Evolutionary conservation across 1,140 invertebrate genomes (phyloP), one percentile per base, ranked within the genome.

Genomic region (Drosophila mauritiana): DNA sequence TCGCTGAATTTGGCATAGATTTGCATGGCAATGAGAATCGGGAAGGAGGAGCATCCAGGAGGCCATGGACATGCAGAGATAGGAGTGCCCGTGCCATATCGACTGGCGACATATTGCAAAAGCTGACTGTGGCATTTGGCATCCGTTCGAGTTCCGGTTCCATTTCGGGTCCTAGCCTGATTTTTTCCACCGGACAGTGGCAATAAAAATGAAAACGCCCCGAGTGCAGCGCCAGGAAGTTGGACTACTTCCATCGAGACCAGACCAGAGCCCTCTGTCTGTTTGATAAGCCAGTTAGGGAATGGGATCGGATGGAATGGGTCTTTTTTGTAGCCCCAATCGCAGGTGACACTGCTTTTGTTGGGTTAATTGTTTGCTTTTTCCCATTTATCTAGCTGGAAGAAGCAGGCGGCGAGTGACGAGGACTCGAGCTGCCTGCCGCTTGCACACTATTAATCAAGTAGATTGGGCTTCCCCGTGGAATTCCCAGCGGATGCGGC

Each of bases 381-480:
- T 70, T 22, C 10, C 64, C 83, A 76, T 88, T 82, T 83, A 89
- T 84, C 76, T 89, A 46, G 37, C 42, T 27, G 65, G 51, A 56
- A 68, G 8, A 67, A 73, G 78, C 31, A 22, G 20, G 20, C 20
- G 20, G 20, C 62, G 25, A 65, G 67, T 80, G 81, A 80, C 73
- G 57, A 52, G 53, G 31, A 77, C 72, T 89, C 42, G 56, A 90
- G 70, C 73, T 70, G 63, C 48, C 78, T 70, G 68, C 52, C 68
- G 27, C 65, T 72, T 72, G 82, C 78, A 75, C 63, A 90, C 84
- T 89, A 89, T 89, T 89, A 89, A 89, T 89, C 84, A 89, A 89
- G 61, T 74, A 80, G 83, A 88, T 88, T 72, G 75, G 67, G 64
- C 62, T 68, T 63, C 36, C 59, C 45, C 20, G 6, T 8, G 34